Evolutionary conservation across 2,888 invertebrate genomes (phyloP).

Genomic region (Seira ritae): DNA sequence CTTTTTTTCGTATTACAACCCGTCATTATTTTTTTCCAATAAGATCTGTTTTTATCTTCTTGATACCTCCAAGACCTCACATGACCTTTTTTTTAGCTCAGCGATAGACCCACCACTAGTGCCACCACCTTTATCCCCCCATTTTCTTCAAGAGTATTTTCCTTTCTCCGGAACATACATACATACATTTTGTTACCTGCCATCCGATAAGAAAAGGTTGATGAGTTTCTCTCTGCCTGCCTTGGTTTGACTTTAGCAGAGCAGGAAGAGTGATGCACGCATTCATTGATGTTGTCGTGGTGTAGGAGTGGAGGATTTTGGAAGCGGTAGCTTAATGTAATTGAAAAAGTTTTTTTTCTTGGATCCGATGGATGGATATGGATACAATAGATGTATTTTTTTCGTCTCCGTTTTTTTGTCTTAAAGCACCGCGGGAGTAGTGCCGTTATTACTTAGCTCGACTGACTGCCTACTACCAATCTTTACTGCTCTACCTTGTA

Average conservation of each 20-base stretch:
- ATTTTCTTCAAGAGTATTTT: background rate
- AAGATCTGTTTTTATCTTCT: background rate
- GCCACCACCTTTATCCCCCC: background rate
- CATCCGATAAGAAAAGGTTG: conserved; percentile 17
- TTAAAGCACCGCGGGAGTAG: too few relatives aligned
- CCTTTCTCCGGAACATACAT: background rate
- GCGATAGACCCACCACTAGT: conserved; percentile 1
- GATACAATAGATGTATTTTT: background rate
- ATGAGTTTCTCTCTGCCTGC: conserved; percentile 37
- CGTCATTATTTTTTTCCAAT: too few relatives aligned
- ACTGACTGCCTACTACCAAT: background rate
- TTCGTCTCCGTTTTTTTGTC: background rate
- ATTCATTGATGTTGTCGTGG: background rate
- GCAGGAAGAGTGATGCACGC: conserved; percentile 10
- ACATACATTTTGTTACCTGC: background rate
- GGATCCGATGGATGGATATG: background rate
- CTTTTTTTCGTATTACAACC: background rate
- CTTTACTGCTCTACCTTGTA: conserved; percentile 26
- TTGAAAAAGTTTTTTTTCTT: conserved; percentile 54
- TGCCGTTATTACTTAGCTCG: conserved; percentile 4
- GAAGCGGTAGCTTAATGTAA: conserved; percentile 49
- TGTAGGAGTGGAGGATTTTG: background rate
- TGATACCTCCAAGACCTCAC: background rate
- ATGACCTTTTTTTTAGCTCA: conserved; percentile 8
- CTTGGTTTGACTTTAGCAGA: too few relatives aligned